Evolutionary conservation across 2,797 vertebrate species (phyloP), one percentile per base, ranked within the genome.

Genomic region (Leptodactylus fallax): DNA sequence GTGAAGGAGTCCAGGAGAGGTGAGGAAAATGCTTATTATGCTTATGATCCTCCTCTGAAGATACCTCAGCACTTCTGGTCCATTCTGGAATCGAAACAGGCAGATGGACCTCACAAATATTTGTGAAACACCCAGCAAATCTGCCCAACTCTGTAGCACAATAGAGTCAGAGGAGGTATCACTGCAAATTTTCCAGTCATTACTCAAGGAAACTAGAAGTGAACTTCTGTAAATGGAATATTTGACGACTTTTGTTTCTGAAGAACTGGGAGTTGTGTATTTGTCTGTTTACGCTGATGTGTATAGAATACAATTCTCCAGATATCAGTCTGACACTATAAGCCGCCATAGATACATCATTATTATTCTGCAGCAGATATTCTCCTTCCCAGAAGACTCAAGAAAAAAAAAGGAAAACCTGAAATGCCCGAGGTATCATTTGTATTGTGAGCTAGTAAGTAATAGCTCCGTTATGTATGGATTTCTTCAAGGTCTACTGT

Each of bases 311-410:
- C 6, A 8, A 2, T 8, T 53, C 56, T 36, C 23, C 51, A 79
- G 53, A 55, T 16, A 78, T 55, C 51, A 27, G 11, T 56, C 25
- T 78, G 21, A 27, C 4, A 6, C 13, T 55, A 23, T 7, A 25
- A 23, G 51, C 11, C 47, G 6, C 13, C n/a, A 27, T 27, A 17
- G 16, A 17, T 27, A 25, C 76, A 55, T 0, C 6, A 55, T 55
- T 78, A 36, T 9, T 79, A 56, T 25, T 78, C 74, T 23, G 21
- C n/a, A 78, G 49, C 47, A 56, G 56, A 79, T 56, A 79, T 79
- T 78, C 3, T 19, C 45, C 25, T 60, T 82, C 80, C 47, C 47
- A 17, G n/a, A 53, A 51, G 47, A 63, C 36, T 19, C 16, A 10
- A 7, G 36, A 36, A 60, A 45, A 11, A 63, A 53, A 45, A 67